These are phyloP conservation scores for Miltochrista miniata DNA, from an alignment of 2,888 invertebrate genomes.

Conservation along the genomic window DNA sequence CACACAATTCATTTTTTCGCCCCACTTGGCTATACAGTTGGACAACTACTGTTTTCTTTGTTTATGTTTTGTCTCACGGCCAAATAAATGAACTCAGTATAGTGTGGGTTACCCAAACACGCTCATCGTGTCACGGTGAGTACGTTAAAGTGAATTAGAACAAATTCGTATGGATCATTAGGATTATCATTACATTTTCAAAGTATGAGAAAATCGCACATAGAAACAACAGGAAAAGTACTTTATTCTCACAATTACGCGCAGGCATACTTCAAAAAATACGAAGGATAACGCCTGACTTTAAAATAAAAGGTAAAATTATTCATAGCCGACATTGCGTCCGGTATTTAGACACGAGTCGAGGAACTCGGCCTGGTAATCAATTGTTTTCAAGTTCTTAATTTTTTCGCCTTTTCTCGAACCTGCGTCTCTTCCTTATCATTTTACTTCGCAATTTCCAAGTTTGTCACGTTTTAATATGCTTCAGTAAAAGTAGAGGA, in stretches of 20 bases:
- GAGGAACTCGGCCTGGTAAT: conserved; percentile 28
- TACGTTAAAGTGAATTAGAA: too few species aligned
- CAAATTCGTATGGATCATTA: too few species aligned
- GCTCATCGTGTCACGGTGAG: too few species aligned
- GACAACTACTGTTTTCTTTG: too few species aligned
- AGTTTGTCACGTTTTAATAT: conserved; percentile 42
- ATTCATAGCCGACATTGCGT: conserved; percentile 20
- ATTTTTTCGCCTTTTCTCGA: conserved; percentile 25
- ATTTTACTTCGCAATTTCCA: conserved; percentile 21
- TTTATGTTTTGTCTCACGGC: too few species aligned
- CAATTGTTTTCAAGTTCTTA: conserved; percentile 42
- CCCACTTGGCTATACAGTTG: too few species aligned
- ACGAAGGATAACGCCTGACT: conserved; percentile 4
- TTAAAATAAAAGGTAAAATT: conserved; percentile 19
- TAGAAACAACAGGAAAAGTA: not conserved
- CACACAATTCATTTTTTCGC: too few species aligned
- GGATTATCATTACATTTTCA: too few species aligned
- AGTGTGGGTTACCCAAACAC: too few species aligned
- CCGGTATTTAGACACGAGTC: conserved; percentile 18
- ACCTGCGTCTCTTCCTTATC: conserved; percentile 7
- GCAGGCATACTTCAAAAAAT: not conserved
- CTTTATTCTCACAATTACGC: not conserved
- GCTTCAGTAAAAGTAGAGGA: conserved; percentile 22
- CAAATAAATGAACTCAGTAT: too few species aligned
- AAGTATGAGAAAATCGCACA: too few species aligned